Conservation (phyloP, 2,888 invertebrate species). For the Acrocyrtus sp. region DNA sequence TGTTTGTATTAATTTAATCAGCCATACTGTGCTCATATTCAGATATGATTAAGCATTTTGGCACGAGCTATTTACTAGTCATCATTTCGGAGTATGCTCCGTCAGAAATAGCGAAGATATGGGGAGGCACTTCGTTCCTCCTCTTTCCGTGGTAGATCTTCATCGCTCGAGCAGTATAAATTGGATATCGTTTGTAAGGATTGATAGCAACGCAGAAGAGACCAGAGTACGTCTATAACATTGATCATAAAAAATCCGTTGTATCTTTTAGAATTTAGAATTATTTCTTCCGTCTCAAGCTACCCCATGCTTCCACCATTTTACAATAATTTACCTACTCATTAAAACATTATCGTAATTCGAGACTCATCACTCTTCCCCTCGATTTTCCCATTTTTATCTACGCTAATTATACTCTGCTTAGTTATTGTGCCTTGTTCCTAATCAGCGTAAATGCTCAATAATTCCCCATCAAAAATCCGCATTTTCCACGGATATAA, state of each 20-base stretch:
- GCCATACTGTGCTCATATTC: not conserved
- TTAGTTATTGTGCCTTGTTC: too few species aligned
- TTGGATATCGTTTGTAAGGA: conserved; percentile 99
- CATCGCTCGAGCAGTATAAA: conserved; percentile 97
- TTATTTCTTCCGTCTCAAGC: too few species aligned
- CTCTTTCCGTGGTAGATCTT: conserved; percentile 99
- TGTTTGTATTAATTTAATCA: not conserved
- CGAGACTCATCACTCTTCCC: too few species aligned
- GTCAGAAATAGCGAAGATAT: conserved; percentile 99
- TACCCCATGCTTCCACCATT: too few species aligned
- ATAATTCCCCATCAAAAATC: too few species aligned
- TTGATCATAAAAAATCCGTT: not conserved
- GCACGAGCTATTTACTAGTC: conserved; percentile 40
- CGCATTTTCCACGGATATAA: too few species aligned
- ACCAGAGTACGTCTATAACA: conserved; percentile 95
- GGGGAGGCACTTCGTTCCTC: conserved; percentile 99
- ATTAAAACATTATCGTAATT: too few species aligned
- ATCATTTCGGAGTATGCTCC: conserved; percentile 99
- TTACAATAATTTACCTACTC: too few species aligned
- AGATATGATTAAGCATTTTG: not conserved
- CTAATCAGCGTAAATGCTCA: too few species aligned
- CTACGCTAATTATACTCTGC: too few species aligned
- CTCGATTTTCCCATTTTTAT: too few species aligned
- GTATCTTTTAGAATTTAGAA: too few species aligned
- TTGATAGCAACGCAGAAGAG: conserved; percentile 99